A percentile compares a stretch with the other conserved stretches of the same genome.
Conservation (phyloP, 2,888 invertebrate species). For the Carpatolechia fugitivella region DNA sequence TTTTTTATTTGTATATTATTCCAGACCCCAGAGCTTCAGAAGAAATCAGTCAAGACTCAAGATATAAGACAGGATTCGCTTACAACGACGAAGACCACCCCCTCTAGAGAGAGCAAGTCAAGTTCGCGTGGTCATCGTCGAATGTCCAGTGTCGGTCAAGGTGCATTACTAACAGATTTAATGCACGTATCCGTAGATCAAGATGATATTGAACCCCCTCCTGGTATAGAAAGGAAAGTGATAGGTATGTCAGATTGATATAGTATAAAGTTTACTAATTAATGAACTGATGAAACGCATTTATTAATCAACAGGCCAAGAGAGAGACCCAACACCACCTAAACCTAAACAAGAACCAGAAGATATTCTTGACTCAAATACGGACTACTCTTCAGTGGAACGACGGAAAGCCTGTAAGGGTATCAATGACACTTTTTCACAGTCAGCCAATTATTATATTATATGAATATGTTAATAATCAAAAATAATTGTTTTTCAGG, state of each 20-base stretch:
- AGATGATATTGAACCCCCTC: slow-evolving; percentile 50
- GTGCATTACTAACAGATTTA: slow-evolving; percentile 55
- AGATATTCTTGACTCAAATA: slow-evolving; percentile 67
- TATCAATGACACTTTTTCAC: background rate
- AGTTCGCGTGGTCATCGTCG: slow-evolving; percentile 50
- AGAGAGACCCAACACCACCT: slow-evolving; percentile 55
- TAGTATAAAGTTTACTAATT: no score
- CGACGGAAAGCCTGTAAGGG: slow-evolving; percentile 63
- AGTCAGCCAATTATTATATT: no score
- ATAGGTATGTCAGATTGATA: slow-evolving; percentile 41
- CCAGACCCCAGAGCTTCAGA: slow-evolving; percentile 64
- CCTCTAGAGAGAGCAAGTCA: slow-evolving; percentile 48
- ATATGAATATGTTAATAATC: no score
- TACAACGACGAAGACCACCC: slow-evolving; percentile 50
- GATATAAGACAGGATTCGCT: slow-evolving; percentile 32
- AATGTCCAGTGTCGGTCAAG: slow-evolving; percentile 61
- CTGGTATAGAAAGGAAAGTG: slow-evolving; percentile 56
- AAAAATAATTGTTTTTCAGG: slow-evolving; percentile 39
- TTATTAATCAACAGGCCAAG: slow-evolving; percentile 51
- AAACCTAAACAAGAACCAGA: slow-evolving; percentile 66
- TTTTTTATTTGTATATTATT: background rate
- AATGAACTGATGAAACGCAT: no score
- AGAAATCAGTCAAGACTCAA: slow-evolving; percentile 45
- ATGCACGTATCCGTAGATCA: slow-evolving; percentile 59
- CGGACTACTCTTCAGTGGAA: slow-evolving; percentile 63